Evolutionary conservation across 1,140 invertebrate genomes (phyloP), one percentile per base, ranked within the genome.

Genomic region (Solenopsis fugax): DNA sequence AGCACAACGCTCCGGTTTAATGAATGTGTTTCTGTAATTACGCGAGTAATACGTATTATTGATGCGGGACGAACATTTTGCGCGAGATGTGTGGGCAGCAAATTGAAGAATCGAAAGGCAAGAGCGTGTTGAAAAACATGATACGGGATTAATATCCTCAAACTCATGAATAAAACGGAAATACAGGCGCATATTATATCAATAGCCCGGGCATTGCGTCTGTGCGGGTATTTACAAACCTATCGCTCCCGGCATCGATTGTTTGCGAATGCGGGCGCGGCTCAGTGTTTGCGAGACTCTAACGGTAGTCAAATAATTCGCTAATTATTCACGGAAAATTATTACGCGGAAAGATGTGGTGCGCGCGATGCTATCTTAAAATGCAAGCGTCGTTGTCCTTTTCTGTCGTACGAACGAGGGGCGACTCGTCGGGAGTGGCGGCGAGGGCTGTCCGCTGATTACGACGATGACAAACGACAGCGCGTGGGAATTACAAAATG

Each of bases 401-500:
- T n/a, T n/a, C 41, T 69, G 6, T 4, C 18, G 29, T 18, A 41
- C 48, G 34, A 45, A 12, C 13, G 5, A 10, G 29, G 50, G 16
- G 16, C 77, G 69, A 34, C 56, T 45, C 65, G 78, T 69, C 10
- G 24, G 37, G n/a, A 21, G 56, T 1, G 52, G 76, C 85, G 89
- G 85, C 86, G 54, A 12, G 62, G 48, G 82, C 73, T 10, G 69
- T 60, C 76, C 87, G 71, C 73, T 91, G 89, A 90, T 91, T 92
- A 86, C 89, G 86, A 78, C 92, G 86, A 87, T 91, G 92, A 91
- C 90, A 93, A 93, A 93, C 87, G 88, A 87, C 77, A 88, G 85
- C 81, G 81, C 81, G 72, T 87, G 88, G 91, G 87, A 93, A 93
- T 93, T 93, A 92, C 91, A 78, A 92, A 93, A 93, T 91, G 92